Evolutionary conservation across 2,113 vertebrate species (phyloP).

Genomic region (Limnothrissa miodon): DNA sequence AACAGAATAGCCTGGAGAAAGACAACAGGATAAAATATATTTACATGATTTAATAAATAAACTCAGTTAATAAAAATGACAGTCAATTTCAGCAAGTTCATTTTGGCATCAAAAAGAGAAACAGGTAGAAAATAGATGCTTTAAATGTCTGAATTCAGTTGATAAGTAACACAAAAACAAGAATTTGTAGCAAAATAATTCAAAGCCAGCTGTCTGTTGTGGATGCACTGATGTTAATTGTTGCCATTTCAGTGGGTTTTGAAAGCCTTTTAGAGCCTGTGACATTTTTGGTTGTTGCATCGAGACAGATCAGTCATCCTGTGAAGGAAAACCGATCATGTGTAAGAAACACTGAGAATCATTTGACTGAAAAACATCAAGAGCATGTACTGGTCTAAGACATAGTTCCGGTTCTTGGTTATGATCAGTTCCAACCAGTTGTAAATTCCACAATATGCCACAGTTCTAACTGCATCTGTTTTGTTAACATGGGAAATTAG

Average conservation of each 20-base stretch:
- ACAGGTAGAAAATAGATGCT: not conserved
- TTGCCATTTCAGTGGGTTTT: not conserved
- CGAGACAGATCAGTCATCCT: constrained; percentile 39
- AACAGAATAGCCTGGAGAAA: not conserved
- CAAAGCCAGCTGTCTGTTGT: not conserved
- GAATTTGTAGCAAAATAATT: not conserved
- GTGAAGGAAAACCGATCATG: not conserved
- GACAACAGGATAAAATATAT: not conserved
- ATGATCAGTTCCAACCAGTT: too few relatives aligned
- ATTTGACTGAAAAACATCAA: not conserved
- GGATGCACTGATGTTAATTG: not conserved
- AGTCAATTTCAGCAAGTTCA: not conserved
- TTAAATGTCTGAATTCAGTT: not conserved
- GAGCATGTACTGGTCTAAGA: too few relatives aligned
- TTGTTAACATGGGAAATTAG: too few relatives aligned
- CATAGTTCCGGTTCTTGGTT: too few relatives aligned
- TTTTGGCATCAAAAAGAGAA: not conserved
- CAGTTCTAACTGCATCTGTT: too few relatives aligned
- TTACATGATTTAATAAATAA: not conserved
- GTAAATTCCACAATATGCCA: too few relatives aligned
- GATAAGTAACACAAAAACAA: not conserved
- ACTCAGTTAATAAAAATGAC: not conserved
- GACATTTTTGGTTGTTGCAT: not conserved
- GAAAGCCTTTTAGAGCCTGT: not conserved
- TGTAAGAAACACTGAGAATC: not conserved